phyloP scores from a whole-genome alignment of 2,797 vertebrate species.

The Percopsis omiscomaycus region DNA sequence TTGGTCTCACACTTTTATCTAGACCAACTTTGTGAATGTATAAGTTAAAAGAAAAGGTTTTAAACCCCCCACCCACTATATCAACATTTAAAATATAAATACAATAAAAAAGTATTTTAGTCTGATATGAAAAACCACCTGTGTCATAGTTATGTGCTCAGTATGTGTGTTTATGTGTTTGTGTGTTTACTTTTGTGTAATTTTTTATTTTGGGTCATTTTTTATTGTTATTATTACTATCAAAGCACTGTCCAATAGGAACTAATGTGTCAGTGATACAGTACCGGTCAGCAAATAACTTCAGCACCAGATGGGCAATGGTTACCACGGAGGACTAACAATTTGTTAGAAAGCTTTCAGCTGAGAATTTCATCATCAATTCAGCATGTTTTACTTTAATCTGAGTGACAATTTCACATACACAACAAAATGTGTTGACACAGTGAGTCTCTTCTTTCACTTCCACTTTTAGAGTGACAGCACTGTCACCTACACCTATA shows the following conservation, averaged over 20 bases:
- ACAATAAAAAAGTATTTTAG: no score
- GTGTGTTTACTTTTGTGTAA: neutral
- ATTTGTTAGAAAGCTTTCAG: neutral
- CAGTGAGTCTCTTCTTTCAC: no score
- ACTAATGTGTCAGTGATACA: neutral
- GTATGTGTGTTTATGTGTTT: neutral
- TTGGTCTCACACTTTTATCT: conserved; percentile 6
- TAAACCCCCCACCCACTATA: neutral
- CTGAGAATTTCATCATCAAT: neutral
- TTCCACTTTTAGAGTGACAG: neutral
- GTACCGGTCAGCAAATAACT: neutral
- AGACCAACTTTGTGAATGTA: neutral
- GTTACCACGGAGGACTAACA: neutral
- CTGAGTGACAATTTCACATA: no score
- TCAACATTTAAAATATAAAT: neutral
- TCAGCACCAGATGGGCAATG: neutral
- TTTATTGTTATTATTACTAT: neutral
- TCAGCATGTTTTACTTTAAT: no score
- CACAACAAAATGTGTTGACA: no score
- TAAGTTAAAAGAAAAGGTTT: conserved; percentile 4
- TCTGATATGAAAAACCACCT: no score
- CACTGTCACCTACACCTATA: no score
- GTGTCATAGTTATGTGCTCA: no score
- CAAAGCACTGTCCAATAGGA: neutral
- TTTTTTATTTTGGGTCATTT: neutral